Evolutionary conservation across 2,113 vertebrate species (phyloP).

Genomic region (Ochotona curzoniae): DNA sequence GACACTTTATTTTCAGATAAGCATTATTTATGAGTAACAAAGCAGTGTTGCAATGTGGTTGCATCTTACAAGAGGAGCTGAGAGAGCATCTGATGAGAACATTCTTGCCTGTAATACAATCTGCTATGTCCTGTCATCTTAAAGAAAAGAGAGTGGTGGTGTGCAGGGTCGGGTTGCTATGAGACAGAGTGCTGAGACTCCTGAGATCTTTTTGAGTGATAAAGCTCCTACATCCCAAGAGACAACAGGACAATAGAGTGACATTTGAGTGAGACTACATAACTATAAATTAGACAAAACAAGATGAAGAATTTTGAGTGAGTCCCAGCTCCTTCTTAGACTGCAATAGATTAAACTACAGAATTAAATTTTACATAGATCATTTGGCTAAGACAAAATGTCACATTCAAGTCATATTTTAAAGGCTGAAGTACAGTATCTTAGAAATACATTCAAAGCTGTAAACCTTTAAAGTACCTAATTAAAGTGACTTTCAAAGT

Average conservation of each 20-base stretch:
- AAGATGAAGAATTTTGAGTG: constrained; percentile 43
- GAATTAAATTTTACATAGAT: constrained; percentile 15
- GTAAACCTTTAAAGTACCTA: constrained; percentile 30
- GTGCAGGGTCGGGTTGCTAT: not conserved
- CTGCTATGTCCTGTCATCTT: not conserved
- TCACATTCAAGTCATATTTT: constrained; percentile 40
- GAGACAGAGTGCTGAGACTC: not conserved
- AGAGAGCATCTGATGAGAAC: not conserved
- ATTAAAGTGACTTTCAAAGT: constrained; percentile 30
- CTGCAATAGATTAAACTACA: not conserved
- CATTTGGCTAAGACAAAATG: not conserved
- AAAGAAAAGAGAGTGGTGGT: not conserved
- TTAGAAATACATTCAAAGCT: constrained; percentile 42
- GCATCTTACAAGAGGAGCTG: not conserved
- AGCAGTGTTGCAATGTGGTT: not conserved
- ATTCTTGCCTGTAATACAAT: not conserved
- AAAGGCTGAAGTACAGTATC: constrained; percentile 45
- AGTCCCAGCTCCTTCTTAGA: not conserved
- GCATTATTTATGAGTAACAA: not conserved
- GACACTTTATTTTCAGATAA: constrained; percentile 13
- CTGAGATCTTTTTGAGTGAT: not conserved
- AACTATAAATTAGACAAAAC: constrained; percentile 23
- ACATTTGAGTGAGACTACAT: not conserved
- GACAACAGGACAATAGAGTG: not conserved
- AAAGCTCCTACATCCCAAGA: not conserved